Evolutionary conservation across 37 sponge, comb jelly and placozoan genomes (phyloP).

Genomic region (Geodia barretti): DNA sequence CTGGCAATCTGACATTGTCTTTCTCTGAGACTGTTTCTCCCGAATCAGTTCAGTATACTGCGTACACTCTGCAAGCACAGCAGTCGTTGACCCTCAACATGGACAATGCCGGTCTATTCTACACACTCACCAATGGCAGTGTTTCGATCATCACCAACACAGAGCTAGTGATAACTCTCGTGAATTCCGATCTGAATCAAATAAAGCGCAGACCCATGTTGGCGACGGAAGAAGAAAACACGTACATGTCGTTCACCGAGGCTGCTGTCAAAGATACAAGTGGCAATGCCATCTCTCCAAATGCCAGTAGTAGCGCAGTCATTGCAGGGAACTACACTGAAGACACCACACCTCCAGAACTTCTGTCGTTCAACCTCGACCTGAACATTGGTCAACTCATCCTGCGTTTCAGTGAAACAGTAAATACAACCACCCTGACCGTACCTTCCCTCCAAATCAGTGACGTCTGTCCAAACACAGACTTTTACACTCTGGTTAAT

Average conservation of each 20-base stretch:
- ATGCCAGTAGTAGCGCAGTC: slow-evolving; percentile 28
- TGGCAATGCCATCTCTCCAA: slow-evolving; percentile 43
- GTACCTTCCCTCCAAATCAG: slow-evolving; percentile 46
- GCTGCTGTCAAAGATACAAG: slow-evolving; percentile 60
- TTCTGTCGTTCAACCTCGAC: slow-evolving; percentile 66
- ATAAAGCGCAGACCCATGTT: slow-evolving; percentile 57
- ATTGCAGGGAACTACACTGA: slow-evolving; percentile 37
- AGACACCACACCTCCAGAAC: slow-evolving; percentile 68
- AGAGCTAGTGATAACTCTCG: slow-evolving; percentile 39
- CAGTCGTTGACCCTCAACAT: slow-evolving; percentile 8
- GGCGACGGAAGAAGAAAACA: slow-evolving; percentile 35
- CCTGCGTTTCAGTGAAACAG: slow-evolving; percentile 85
- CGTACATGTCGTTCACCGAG: slow-evolving; percentile 58
- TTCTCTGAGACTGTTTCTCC: slow-evolving; percentile 80
- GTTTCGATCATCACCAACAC: slow-evolving; percentile 40
- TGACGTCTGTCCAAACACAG: slow-evolving; percentile 21
- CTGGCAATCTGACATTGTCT: slow-evolving; percentile 64
- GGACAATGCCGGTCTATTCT: slow-evolving; percentile 21
- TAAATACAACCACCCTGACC: slow-evolving; percentile 52
- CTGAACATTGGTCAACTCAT: slow-evolving; percentile 67
- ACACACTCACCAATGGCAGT: slow-evolving; percentile 55
- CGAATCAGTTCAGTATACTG: slow-evolving; percentile 36
- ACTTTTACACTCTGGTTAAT: neutral
- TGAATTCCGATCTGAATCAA: slow-evolving; percentile 66
- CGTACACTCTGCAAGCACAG: slow-evolving; percentile 54